A percentile compares a stretch with the other conserved stretches of the same genome.
phyloP scores from a whole-genome alignment of 2,888 invertebrate genomes.

The Watsonalla binaria region DNA sequence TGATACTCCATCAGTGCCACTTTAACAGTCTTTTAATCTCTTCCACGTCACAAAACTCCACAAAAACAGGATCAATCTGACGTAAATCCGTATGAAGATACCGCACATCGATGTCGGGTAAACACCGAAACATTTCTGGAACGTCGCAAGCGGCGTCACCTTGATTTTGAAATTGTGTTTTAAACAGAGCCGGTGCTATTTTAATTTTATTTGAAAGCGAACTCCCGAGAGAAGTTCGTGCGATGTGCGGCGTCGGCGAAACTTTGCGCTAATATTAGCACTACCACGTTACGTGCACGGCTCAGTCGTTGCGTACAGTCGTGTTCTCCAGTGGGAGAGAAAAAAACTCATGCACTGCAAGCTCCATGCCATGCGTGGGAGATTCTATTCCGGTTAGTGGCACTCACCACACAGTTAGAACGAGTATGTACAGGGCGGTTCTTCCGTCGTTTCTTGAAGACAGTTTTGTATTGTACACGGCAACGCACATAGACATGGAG shows the following conservation, averaged over 20 bases:
- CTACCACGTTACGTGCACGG: conserved; percentile 27
- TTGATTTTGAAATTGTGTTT: conserved; percentile 76
- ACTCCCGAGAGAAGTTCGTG: conserved; percentile 69
- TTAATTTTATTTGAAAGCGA: conserved; percentile 67
- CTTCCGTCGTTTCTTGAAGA: conserved; percentile 47
- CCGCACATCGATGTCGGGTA: conserved; percentile 44
- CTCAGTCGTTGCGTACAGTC: conserved; percentile 18
- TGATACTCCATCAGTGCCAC: conserved; percentile 27
- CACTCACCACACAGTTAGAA: conserved; percentile 76
- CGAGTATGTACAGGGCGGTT: conserved; percentile 46
- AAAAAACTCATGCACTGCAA: conserved; percentile 48
- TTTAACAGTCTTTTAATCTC: conserved; percentile 39
- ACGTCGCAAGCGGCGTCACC: conserved; percentile 70
- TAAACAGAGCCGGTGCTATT: conserved; percentile 65
- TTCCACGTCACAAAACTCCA: conserved; percentile 26
- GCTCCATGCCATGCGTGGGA: conserved; percentile 52
- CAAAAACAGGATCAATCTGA: conserved; percentile 50
- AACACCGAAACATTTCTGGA: conserved; percentile 63
- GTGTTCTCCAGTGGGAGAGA: conserved; percentile 26
- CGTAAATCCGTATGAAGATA: conserved; percentile 41
- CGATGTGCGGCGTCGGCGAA: conserved; percentile 47
- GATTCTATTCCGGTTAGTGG: conserved; percentile 45
- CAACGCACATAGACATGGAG: conserved; percentile 73
- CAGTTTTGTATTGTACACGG: conserved; percentile 48
- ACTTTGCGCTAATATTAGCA: conserved; percentile 52